Evolutionary conservation across 2,113 vertebrate species (phyloP), one percentile per base, ranked within the genome.

Genomic region (Aegotheles bennettii): DNA sequence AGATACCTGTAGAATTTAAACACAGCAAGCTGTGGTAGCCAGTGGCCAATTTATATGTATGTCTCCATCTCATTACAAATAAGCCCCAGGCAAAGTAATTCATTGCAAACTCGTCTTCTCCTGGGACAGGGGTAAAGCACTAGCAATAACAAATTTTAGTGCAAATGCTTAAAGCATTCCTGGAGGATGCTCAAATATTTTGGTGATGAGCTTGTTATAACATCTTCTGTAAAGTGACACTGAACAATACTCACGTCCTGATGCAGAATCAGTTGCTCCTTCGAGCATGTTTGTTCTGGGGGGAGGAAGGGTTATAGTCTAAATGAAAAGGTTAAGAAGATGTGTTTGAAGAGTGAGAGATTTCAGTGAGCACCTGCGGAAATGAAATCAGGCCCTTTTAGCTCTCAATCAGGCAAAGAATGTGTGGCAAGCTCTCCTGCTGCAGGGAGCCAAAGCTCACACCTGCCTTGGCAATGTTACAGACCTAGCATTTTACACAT

Each of bases 391-490:
- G 95, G 74, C 85, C 73, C 60, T 97, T 94, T 78, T 93, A 94
- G 80, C 94, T 97, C 95, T 96, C 96, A 93, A 93, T 95, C 93
- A 96, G 95, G 65, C 76, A 84, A 89, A 94, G 93, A 93, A 94
- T 74, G 31, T 81, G 73, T 92, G 85, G 93, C 94, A 96, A 93
- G 83, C 93, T 95, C 92, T 95, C 93, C 85, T 96, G 83, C 95
- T 96, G 95, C 87, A 96, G 94, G 79, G 92, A 96, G 95, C 96
- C 95, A 96, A 95, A 92, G 69, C 94, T 93, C 88, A 92, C 95
- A 96, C 95, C 94, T 96, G 95, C 36, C 93, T 96, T 97, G 96
- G 93, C 94, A 96, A 14, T 56, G 86, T 89, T 96, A 97, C 94
- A 96, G 90, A 92, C 76, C 40, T 43, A 94, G 48, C 42, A 56